A percentile compares a stretch with the other conserved stretches of the same genome.
Conservation (phyloP, 2,888 invertebrate genomes). For the Patella caerulea region DNA sequence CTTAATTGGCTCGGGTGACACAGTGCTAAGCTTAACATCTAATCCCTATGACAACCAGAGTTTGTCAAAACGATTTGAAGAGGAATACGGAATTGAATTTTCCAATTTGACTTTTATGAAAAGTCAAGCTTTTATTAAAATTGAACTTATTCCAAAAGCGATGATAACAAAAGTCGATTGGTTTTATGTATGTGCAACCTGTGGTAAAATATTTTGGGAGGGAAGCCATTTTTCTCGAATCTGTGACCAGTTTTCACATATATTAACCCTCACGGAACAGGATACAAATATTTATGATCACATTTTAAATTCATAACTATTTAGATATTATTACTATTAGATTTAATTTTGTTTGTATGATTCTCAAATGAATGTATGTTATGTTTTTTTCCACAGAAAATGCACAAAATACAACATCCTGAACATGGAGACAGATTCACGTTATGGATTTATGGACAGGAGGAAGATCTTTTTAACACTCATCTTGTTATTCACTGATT, state of each 20-base stretch:
- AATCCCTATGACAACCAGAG: not conserved
- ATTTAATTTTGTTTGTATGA: too few species aligned
- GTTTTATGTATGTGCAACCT: constrained; percentile 81
- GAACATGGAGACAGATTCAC: too few species aligned
- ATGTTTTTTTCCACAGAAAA: too few species aligned
- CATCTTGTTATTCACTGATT: too few species aligned
- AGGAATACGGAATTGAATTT: constrained; percentile 66
- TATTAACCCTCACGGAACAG: constrained; percentile 35
- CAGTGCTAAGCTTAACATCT: not conserved
- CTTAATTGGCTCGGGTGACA: not conserved
- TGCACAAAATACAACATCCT: too few species aligned
- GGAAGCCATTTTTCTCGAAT: constrained; percentile 72
- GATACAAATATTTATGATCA: too few species aligned
- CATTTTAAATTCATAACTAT: too few species aligned
- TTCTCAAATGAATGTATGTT: too few species aligned
- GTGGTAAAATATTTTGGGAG: constrained; percentile 85
- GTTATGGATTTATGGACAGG: too few species aligned
- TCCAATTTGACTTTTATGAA: constrained; percentile 33
- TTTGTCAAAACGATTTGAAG: constrained; percentile 40
- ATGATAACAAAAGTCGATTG: constrained; percentile 73
- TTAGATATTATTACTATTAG: too few species aligned
- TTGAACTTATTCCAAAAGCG: constrained; percentile 73
- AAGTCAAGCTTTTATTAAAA: constrained; percentile 25
- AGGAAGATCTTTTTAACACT: too few species aligned
- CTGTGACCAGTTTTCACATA: constrained; percentile 62